Percentiles rank a stretch among this genome's conserved stretches.
Conservation (phyloP, 2,888 invertebrate genomes). For the Tetanocera ferruginea region DNA sequence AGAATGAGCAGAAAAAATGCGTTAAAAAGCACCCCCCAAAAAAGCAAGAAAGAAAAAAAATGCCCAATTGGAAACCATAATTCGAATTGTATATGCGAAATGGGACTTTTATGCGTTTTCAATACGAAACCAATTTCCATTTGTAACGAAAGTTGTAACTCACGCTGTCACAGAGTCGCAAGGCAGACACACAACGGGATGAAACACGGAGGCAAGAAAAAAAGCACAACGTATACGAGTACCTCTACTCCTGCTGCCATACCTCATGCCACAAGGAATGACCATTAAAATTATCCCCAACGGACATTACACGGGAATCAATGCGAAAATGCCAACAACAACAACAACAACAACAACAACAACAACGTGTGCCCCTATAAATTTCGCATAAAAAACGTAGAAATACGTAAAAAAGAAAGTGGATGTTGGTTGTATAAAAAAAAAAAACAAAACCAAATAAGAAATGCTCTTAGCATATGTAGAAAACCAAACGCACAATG, state of each 20-base stretch:
- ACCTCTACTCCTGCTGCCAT: not conserved
- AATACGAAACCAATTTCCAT: slow-evolving; percentile 60
- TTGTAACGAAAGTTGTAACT: slow-evolving; percentile 42
- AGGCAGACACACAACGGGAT: not conserved
- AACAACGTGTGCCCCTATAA: not conserved
- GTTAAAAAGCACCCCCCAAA: slow-evolving; percentile 37
- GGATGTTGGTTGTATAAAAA: not conserved
- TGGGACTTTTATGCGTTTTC: slow-evolving; percentile 61
- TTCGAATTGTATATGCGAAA: slow-evolving; percentile 62
- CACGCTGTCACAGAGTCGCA: slow-evolving; percentile 38
- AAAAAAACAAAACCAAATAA: slow-evolving; percentile 45
- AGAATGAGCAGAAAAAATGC: slow-evolving; percentile 43
- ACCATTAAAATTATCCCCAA: slow-evolving; percentile 69
- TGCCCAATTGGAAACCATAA: slow-evolving; percentile 43
- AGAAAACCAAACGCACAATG: not conserved
- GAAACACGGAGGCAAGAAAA: not conserved
- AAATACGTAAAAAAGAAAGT: not conserved
- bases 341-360: slow-evolving; percentile 1
- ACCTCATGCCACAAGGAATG: slow-evolving; percentile 52
- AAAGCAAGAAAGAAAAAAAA: slow-evolving; percentile 29
- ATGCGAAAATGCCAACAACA: not conserved
- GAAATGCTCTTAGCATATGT: slow-evolving; percentile 47
- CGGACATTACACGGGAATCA: slow-evolving; percentile 2
- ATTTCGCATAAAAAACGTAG: slow-evolving; percentile 30
- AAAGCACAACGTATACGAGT: not conserved